Base-by-base conservation (phyloP, 1,140 invertebrate genomes). In the Drosophila bipectinata region DNA sequence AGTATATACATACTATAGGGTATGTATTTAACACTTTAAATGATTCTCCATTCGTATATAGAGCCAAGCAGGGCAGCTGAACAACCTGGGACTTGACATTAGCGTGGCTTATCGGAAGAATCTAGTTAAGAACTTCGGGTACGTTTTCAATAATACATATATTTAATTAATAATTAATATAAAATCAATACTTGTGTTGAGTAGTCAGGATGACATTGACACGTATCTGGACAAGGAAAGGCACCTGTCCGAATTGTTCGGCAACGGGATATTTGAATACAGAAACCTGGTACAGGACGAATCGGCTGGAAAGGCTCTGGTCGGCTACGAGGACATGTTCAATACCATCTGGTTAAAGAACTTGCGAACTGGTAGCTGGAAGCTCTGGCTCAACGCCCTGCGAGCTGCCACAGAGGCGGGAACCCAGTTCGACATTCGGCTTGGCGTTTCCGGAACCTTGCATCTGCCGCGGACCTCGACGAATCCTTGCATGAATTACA, bases 281-380 rank as follows among this genome's bases (percentile, higher is more conserved):
- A 26, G 18, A 37, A 74, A 14, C 12, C 32, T 82, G 7, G 39
- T 73, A 0, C 59, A 74, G 51, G 79, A 78, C 7, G 15, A 10
- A 48, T 68, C 14, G 10, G 0, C 4, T 7, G 18, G 4, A 0
- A 18, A 51, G 2, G 45, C 39, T 9, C 41, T 78, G 8, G 0
- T 2, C 1, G 52, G n/a, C 7, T 74, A 47, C 28, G 34, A 69
- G 9, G 52, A 58, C 21, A 54, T 82, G 62, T 26, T 78, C 0
- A 41, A 45, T 62, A 69, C 59, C 47, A 14, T 74, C 4, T 82
- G 79, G 79, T 21, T 82, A 18, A 28, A 51, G 0, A 30, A 24
- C 0, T 21, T 81, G 21, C 79, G 62, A 15, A 48, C n/a, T 7
- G 79, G 79, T 12, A 82, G 68, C 47, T 82, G 79, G 79, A 32